Percentiles rank a stretch among this genome's conserved stretches.
Evolutionary conservation across 2,888 invertebrate species (phyloP).

Genomic region (Sclerodermus sp.): DNA sequence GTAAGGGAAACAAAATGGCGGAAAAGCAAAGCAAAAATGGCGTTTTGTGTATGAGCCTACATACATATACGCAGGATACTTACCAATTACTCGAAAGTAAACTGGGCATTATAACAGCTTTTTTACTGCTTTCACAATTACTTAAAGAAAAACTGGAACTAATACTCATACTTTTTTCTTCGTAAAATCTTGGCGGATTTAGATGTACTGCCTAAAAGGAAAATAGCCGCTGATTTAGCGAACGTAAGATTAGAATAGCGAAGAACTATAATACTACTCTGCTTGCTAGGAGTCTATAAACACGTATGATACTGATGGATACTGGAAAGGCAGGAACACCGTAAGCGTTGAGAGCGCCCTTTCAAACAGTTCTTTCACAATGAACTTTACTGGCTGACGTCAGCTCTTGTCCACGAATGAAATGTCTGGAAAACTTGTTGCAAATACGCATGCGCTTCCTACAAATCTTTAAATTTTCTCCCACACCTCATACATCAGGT

Average conservation of each 20-base stretch:
- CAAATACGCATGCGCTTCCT: slow-evolving; percentile 7
- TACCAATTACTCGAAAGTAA: slow-evolving; percentile 69
- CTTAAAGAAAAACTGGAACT: slow-evolving; percentile 49
- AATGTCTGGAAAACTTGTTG: neutral
- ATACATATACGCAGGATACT: no score
- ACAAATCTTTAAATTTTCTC: neutral
- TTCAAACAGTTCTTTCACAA: slow-evolving; percentile 3
- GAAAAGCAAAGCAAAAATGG: slow-evolving; percentile 35
- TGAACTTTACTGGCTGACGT: slow-evolving; percentile 8
- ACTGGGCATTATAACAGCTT: slow-evolving; percentile 63
- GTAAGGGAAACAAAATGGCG: slow-evolving; percentile 39
- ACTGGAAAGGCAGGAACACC: neutral
- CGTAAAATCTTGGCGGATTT: slow-evolving; percentile 52
- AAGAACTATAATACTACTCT: no score
- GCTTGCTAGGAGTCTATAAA: no score
- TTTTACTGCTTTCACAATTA: slow-evolving; percentile 55
- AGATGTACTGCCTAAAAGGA: slow-evolving; percentile 16
- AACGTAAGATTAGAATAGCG: neutral
- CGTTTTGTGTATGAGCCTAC: slow-evolving; percentile 11
- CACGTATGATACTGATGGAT: no score
- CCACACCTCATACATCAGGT: neutral
- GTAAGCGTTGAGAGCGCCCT: slow-evolving; percentile 11
- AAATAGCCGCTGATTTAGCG: slow-evolving; percentile 31
- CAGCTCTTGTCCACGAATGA: slow-evolving; percentile 7
- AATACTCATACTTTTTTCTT: slow-evolving; percentile 57